phyloP scores from a whole-genome alignment of 2,888 invertebrate genomes.

The Danaus chrysippus region DNA sequence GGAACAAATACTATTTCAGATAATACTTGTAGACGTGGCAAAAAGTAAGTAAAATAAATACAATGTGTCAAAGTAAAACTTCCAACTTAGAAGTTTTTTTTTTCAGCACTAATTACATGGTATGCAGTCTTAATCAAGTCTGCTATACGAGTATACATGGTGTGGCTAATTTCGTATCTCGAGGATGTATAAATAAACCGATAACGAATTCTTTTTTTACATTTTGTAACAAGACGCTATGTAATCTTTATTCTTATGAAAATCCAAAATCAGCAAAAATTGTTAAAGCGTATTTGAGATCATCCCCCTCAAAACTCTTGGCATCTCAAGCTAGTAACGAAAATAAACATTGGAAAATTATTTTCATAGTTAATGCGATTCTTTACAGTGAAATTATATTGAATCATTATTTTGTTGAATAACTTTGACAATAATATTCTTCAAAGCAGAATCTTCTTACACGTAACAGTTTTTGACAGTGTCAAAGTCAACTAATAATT shows the following conservation, averaged over 20 bases:
- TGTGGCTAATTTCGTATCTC: constrained; percentile 43
- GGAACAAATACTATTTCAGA: constrained; percentile 42
- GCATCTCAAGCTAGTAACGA: neutral
- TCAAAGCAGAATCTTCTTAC: no score
- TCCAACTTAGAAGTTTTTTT: constrained; percentile 17
- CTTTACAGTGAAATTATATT: neutral
- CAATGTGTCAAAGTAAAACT: constrained; percentile 12
- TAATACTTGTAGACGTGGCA: constrained; percentile 47
- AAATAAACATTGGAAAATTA: neutral
- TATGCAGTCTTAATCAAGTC: constrained; percentile 48
- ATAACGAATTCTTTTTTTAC: constrained; percentile 49
- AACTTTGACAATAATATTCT: neutral
- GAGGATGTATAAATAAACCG: constrained; percentile 54
- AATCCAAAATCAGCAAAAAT: neutral
- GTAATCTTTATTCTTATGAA: constrained; percentile 40
- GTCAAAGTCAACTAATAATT: neutral
- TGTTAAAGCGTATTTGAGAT: neutral
- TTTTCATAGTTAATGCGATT: neutral
- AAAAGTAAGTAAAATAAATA: constrained; percentile 41
- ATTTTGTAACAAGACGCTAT: constrained; percentile 46
- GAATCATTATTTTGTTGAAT: neutral
- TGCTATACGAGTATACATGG: constrained; percentile 55
- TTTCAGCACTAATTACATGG: constrained; percentile 51
- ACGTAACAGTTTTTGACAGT: neutral
- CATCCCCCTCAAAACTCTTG: neutral